Percentiles rank a stretch among this genome's conserved stretches.
These are phyloP conservation scores for Eubasilissa splendida DNA, from an alignment of 2,888 invertebrate genomes.

Conservation along the genomic window DNA sequence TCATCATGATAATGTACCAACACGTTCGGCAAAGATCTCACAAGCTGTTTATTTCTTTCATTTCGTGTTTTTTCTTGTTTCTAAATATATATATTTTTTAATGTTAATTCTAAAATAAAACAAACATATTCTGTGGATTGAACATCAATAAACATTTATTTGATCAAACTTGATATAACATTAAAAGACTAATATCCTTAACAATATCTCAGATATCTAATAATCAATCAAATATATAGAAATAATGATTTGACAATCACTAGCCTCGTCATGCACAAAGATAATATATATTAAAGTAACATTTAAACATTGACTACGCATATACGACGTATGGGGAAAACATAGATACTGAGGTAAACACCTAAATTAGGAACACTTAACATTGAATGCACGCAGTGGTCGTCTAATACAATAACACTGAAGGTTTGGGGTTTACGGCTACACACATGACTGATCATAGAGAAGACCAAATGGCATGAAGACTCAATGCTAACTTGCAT, in stretches of 20 bases:
- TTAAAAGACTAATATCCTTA: conserved; percentile 20
- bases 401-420: conserved; percentile 45
- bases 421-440: conserved; percentile 37
- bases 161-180: conserved; percentile 10
- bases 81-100: too few relatives aligned
- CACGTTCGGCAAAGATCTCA: too few relatives aligned
- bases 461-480: conserved; percentile 43
- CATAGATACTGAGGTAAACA: conserved; percentile 14
- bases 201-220: conserved; percentile 1
- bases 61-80: too few relatives aligned
- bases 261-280: conserved; percentile 34
- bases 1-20: too few relatives aligned
- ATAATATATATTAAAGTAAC: conserved; percentile 15
- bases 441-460: conserved; percentile 53
- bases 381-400: conserved; percentile 37
- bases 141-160: conserved; percentile 26
- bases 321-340: conserved; percentile 30
- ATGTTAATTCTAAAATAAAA: too few relatives aligned
- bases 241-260: conserved; percentile 46
- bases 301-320: conserved; percentile 48
- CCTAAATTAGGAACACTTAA: conserved; percentile 24
- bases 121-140: neutral
- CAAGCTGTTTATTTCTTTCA: too few relatives aligned
- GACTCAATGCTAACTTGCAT: conserved; percentile 24
- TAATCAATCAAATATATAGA: conserved; percentile 35